Evolutionary conservation across 23 tunicate genomes (phyloP), one percentile per base, ranked within the genome.

Genomic region (Aplidium turbinatum): DNA sequence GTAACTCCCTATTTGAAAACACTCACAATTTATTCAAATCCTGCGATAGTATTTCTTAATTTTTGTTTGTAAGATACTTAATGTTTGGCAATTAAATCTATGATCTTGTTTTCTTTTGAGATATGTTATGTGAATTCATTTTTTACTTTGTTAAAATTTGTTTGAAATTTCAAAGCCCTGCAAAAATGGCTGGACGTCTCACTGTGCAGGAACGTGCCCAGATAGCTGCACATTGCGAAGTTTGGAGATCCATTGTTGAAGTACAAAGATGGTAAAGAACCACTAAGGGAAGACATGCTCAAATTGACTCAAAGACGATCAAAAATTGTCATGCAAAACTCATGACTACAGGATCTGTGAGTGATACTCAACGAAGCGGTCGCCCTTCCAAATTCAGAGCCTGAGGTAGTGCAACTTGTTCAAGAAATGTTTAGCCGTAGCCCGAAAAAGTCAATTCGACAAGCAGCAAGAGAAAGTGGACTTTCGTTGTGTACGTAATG

Each of bases 371-470:
- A 54, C 5, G 61, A 54, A 54, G 61, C 22, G 61, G 61, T 54
- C 61, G 24, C 23, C 61, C 61, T 54, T 54, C 61, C 61, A 54
- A 54, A 11, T 54, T n/a, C 61, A 54, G 61, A 54, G 61, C 61
- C 61, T 6, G 61, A 54, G 61, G 61, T 54, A 54, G 23, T 54
- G 61, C 19, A 54, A n/a, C 24, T 54, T 54, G 61, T 54, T 54
- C 61, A 54, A 54, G 61, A 54, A 54, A 54, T 54, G 61, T 54
- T 54, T 54, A 11, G 24, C 61, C 22, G 61, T 54, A 20, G 61
- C 61, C 61, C 61, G 24, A 54, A 54, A 54, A 20, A 54, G 61
- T 54, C 61, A 54, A 54, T 54, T 54, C 61, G 24, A 54, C 21
- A 54, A 54, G 61, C 61, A 54, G 61, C 61, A 54, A 54, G 50